phyloP scores from a whole-genome alignment of 1,140 invertebrate genomes.

The Fopius arisanus region DNA sequence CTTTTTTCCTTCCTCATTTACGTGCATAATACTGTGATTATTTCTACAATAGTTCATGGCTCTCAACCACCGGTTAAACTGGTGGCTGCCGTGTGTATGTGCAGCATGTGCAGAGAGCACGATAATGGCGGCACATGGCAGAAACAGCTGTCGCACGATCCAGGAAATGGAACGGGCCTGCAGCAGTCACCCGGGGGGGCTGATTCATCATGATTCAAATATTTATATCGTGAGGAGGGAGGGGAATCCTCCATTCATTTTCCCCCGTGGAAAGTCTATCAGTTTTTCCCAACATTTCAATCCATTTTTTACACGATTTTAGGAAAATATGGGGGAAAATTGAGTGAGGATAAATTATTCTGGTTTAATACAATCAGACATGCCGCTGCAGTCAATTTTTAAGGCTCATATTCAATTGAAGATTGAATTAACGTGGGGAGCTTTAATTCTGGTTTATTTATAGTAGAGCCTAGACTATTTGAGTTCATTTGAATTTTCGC shows the following conservation, averaged over 20 bases:
- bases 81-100: neutral
- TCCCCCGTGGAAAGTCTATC: too few relatives aligned
- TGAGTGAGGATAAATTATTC: too few relatives aligned
- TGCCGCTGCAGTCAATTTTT: too few relatives aligned
- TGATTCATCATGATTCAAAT: neutral
- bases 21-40: neutral
- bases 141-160: slow-evolving; percentile 40
- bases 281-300: too few relatives aligned
- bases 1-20: neutral
- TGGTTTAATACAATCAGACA: too few relatives aligned
- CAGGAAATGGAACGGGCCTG: slow-evolving; percentile 45
- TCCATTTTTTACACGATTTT: too few relatives aligned
- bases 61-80: neutral
- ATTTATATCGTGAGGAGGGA: neutral
- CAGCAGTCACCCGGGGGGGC: slow-evolving; percentile 16
- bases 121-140: slow-evolving; percentile 40
- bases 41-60: neutral
- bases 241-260: neutral
- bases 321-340: too few relatives aligned
- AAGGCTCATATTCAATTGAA: too few relatives aligned
- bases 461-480: too few relatives aligned
- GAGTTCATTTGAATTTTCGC: too few relatives aligned
- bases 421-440: too few relatives aligned
- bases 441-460: too few relatives aligned
- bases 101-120: neutral